Evolutionary conservation across 30 jellyfish, hydroid and myxozoan genomes (phyloP).

Genomic region (Catostylus mosaicus): DNA sequence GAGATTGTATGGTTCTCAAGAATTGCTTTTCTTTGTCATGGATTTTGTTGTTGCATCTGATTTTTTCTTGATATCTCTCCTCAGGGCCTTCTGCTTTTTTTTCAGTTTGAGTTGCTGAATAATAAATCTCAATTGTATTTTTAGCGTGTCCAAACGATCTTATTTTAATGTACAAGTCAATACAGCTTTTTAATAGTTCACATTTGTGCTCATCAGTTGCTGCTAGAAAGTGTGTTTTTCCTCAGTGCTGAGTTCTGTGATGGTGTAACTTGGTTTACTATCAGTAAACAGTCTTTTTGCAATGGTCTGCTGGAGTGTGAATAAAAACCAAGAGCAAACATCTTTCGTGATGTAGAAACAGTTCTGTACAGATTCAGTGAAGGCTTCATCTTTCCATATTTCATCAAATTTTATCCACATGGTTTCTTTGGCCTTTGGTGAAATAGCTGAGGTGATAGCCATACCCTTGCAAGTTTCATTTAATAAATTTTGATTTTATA

Average conservation of each 20-base stretch:
- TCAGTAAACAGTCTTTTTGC: neutral
- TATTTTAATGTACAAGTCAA: slow-evolving; percentile 20
- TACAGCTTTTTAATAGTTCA: slow-evolving; percentile 13
- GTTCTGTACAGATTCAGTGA: slow-evolving; percentile 38
- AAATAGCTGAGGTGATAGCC: neutral
- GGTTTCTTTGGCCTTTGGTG: no score
- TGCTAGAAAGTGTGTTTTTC: neutral
- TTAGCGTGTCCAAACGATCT: slow-evolving; percentile 50
- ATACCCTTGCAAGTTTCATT: neutral
- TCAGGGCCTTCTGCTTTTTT: slow-evolving; percentile 54
- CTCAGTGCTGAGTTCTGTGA: slow-evolving; percentile 8
- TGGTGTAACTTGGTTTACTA: neutral
- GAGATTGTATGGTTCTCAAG: neutral
- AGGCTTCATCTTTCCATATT: slow-evolving; percentile 62
- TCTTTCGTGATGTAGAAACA: slow-evolving; percentile 28
- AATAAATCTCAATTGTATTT: slow-evolving; percentile 13
- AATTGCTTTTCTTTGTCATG: neutral
- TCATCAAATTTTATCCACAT: slow-evolving; percentile 51
- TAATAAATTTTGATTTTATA: neutral
- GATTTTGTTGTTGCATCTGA: neutral
- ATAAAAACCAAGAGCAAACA: slow-evolving; percentile 50
- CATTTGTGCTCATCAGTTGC: slow-evolving; percentile 4
- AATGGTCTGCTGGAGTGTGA: slow-evolving; percentile 5
- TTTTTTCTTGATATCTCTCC: slow-evolving; percentile 44
- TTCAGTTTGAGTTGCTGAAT: slow-evolving; percentile 25